These are phyloP conservation scores for Anomalospiza imberbis DNA, from an alignment of 2,797 vertebrate genomes.

Conservation along the genomic window DNA sequence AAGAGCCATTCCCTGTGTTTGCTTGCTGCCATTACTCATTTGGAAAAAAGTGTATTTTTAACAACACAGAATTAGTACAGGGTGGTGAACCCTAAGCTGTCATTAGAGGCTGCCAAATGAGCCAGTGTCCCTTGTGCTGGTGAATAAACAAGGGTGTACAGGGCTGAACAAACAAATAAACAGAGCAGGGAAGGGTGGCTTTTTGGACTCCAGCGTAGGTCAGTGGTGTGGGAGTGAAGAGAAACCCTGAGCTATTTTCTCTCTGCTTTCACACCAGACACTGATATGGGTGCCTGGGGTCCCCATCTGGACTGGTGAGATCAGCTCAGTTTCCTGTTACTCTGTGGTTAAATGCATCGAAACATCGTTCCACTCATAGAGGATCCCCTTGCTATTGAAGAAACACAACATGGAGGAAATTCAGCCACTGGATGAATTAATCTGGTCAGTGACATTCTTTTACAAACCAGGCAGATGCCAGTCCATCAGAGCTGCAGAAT, in stretches of 20 bases:
- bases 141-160: slow-evolving; percentile 32
- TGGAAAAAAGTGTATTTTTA: slow-evolving; percentile 69
- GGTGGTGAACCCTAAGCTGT: slow-evolving; percentile 63
- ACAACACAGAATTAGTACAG: slow-evolving; percentile 64
- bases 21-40: slow-evolving; percentile 9
- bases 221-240: neutral
- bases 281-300: rapidly evolving
- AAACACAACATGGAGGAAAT: neutral
- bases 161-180: slow-evolving; percentile 69
- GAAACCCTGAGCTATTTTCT: neutral
- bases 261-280: neutral
- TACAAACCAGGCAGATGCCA: neutral
- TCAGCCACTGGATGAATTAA: neutral
- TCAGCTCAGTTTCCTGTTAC: neutral
- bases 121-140: slow-evolving; percentile 33
- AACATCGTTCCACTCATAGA: neutral
- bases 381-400: neutral
- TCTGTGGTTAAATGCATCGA: neutral
- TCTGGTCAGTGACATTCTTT: neutral
- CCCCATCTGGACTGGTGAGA: neutral
- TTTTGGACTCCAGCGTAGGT: neutral
- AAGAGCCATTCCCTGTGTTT: slow-evolving; percentile 2
- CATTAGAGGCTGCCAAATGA: slow-evolving; percentile 68
- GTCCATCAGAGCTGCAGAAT: neutral
- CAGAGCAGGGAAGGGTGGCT: slow-evolving; percentile 26